Base-by-base conservation (phyloP, 2,113 vertebrate species). In the Sciurus niger region DNA sequence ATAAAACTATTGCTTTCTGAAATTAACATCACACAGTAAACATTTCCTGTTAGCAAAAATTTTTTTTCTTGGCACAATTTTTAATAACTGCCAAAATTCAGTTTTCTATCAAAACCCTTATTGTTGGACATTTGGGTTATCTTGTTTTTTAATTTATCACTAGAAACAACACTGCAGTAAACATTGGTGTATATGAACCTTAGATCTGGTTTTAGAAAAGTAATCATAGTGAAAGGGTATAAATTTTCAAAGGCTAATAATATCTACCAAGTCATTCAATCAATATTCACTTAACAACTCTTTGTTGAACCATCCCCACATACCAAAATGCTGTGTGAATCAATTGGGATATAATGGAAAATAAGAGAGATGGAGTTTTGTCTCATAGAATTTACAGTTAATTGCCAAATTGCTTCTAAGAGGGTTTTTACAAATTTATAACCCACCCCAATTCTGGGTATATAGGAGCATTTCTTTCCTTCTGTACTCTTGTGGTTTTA, bases 401-500 rank as follows among this genome's bases (percentile, higher is more conserved):
- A 93, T 90, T 78, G 55, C 89, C 80, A 84, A 94, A 89, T 40
- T 89, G 25, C 74, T 67, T 96, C 68, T 72, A 48, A 90, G 30
- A 72, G 30, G 18, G 18, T 58, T 67, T 95, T 94, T 73, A 28
- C 40, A 68, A 43, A 78, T 74, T 46, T 90, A 70, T 85, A 78
- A 34, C 72, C 60, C 30, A 11, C 25, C 28, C 28, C 40, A 13
- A 51, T 73, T 87, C 43, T 6, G 43, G 37, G 28, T 83, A 4
- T 24, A 5, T 55, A 37, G 51, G 9, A 93, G 72, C 20, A 34
- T 60, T 2, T 77, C 79, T 86, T 92, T 80, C 25, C 37, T 87
- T 34, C 25, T 93, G 2, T 24, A 70, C 0, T 77, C n/a, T 70
- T 93, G 48, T 90, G 1, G 6, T 37, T 96, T 89, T 55, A 53